Evolutionary conservation across 2,797 vertebrate genomes (phyloP), one percentile per base, ranked within the genome.

Genomic region (Notolepis coatsorum): DNA sequence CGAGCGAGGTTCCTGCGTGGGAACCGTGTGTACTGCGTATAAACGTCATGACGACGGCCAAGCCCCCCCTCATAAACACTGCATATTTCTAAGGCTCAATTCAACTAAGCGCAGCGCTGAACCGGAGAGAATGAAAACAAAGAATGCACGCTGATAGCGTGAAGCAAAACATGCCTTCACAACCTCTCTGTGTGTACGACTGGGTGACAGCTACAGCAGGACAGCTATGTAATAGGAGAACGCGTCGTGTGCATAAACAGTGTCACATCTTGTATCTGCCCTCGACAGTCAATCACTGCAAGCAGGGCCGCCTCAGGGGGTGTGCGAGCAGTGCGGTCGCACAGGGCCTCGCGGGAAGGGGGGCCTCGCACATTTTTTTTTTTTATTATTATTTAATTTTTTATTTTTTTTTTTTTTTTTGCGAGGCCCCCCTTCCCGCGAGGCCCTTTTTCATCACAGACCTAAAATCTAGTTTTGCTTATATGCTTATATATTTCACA

Each of bases 111-210:
- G 31, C 41, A 1, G 23, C 37, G 57, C 10, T 69, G 72, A 82
- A 79, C 60, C 46, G 38, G 53, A 51, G 7, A 52, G 56, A 59
- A 33, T 30, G 57, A 61, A 63, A 76, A 70, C 63, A 77, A 60
- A 66, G 65, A 53, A 42, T 13, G 57, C 45, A 28, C n/a, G 37
- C 25, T 47, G 56, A 64, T 25, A 46, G 54, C 10, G 17, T 30
- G 31, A 59, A 12, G 15, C 24, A 55, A 50, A 63, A 20, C 30
- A 18, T 25, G 13, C 35, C 24, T 47, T 37, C 35, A 65, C 23
- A 7, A 24, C 51, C 52, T 33, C 7, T n/a, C 48, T 62, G n/a
- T 27, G 31, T 39, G 18, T 43, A 23, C 10, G 18, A 33, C 2
- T 8, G 33, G 21, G 6, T 30, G 31, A 53, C 58, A 49, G 52